Evolutionary conservation across 2,113 vertebrate genomes (phyloP).

Genomic region (Calidris pygmaea): DNA sequence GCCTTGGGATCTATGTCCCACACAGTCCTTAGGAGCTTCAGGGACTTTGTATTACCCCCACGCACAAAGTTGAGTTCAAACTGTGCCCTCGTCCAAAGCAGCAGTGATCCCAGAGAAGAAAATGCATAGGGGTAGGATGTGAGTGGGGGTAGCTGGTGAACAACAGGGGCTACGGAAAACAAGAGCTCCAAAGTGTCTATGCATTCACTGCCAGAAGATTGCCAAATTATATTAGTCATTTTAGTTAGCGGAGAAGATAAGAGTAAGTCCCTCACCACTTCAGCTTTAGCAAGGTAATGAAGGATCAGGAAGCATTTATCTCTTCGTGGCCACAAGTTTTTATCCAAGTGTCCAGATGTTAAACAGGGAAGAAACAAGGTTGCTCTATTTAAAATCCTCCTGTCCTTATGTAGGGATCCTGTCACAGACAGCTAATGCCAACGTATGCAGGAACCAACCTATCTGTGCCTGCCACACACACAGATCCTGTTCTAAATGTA

Average conservation of each 20-base stretch:
- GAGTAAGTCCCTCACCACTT: neutral
- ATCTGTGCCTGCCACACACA: neutral
- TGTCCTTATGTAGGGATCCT: neutral
- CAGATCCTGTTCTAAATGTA: neutral
- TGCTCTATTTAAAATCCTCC: neutral
- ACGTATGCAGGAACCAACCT: neutral
- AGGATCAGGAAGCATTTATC: neutral
- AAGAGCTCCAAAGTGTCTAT: neutral
- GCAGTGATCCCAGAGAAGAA: neutral
- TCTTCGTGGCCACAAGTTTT: neutral
- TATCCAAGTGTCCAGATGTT: neutral
- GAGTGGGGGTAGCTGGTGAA: neutral
- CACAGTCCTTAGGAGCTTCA: neutral
- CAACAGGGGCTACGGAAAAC: neutral
- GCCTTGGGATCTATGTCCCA: neutral
- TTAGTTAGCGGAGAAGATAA: neutral
- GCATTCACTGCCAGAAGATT: neutral
- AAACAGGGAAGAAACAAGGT: neutral
- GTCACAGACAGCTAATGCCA: neutral
- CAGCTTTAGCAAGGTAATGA: neutral
- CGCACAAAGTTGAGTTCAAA: neutral
- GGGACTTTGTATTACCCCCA: neutral
- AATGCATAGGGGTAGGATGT: neutral
- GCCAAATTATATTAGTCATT: neutral
- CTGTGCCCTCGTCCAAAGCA: neutral